Conservation (phyloP, 2,888 invertebrate species). For the Macrophya alboannulata region DNA sequence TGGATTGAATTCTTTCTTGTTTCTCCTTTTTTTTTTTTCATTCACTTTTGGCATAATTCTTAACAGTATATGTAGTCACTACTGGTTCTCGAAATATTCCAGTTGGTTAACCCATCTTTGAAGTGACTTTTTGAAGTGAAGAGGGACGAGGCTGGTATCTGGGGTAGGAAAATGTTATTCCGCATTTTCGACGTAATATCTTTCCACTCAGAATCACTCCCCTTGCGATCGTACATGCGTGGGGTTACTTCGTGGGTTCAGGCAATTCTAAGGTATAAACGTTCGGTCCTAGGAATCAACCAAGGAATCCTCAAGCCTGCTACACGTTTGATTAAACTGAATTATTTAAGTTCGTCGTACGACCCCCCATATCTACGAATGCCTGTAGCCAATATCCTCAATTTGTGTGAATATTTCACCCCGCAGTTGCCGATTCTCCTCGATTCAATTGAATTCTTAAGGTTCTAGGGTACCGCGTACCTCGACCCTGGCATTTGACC, state of each 20-base stretch:
- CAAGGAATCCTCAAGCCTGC: constrained; percentile 11
- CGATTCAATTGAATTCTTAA: constrained; percentile 33
- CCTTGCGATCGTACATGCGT: constrained; percentile 30
- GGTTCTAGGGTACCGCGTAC: constrained; percentile 17
- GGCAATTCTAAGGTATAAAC: constrained; percentile 20
- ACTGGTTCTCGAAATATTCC: constrained; percentile 42
- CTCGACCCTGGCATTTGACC: background rate
- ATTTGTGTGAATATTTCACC: constrained; percentile 49
- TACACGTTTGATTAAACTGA: constrained; percentile 49
- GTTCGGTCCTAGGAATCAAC: constrained; percentile 37
- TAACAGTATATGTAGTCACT: background rate
- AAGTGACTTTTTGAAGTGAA: constrained; percentile 21
- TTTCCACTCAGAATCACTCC: constrained; percentile 37
- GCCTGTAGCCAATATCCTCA: constrained; percentile 18
- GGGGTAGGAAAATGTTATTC: constrained; percentile 42
- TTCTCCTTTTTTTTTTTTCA: background rate
- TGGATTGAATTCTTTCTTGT: background rate
- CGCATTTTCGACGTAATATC: constrained; percentile 41
- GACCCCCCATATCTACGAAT: constrained; percentile 38
- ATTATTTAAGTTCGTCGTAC: constrained; percentile 51
- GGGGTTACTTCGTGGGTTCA: constrained; percentile 19
- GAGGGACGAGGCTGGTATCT: background rate
- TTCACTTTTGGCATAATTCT: background rate
- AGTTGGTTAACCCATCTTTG: constrained; percentile 31
- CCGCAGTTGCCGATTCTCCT: constrained; percentile 22